Base-by-base conservation (phyloP, 2,113 vertebrate species). In the Microtus montanus region DNA sequence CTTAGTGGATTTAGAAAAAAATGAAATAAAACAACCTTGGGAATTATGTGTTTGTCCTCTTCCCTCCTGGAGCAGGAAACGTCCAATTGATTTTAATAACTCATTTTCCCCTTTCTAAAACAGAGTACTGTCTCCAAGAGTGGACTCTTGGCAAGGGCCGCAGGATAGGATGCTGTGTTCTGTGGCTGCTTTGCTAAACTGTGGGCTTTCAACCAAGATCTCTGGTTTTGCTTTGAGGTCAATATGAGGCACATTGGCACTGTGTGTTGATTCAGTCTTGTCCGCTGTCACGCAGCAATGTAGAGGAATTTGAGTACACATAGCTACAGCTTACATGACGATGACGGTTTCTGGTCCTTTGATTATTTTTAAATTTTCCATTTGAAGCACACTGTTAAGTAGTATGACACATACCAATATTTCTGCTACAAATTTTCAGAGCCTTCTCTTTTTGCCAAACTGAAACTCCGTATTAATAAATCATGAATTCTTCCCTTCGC, bases 131-230 rank as follows among this genome's bases (percentile, higher is more conserved):
- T 44, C 80, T 96, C 86, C 90, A 88, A 96, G 92, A 92, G 91
- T 80, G 93, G 83, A 90, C 79, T 98, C 94, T 98, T 95, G 95
- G 96, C 96, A 98, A 96, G 92, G 64, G 19, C 83, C 79, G 89
- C 52, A 92, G 75, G n/a, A 44, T 87, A 61, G 64, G 92, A 89
- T 90, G 49, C 77, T 96, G n/a, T 0, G 30, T 0, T 92, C 87
- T 28, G 30, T 90, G 80, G 66, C 44, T 96, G 93, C 92, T 20
- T 3, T 88, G 70, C 93, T 93, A 82, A 94, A 95, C n/a, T 61
- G 17, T 93, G 91, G 89, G 95, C 86, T 96, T 94, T 93, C 96
- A 89, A 64, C 92, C 91, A 44, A 91, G 82, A 86, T 61, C 54
- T 92, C 9, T 38, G 63, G 96, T 88, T 96, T 66, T 68, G 83